Evolutionary conservation across 2,888 invertebrate genomes (phyloP).

Genomic region (Abrostola tripartita): DNA sequence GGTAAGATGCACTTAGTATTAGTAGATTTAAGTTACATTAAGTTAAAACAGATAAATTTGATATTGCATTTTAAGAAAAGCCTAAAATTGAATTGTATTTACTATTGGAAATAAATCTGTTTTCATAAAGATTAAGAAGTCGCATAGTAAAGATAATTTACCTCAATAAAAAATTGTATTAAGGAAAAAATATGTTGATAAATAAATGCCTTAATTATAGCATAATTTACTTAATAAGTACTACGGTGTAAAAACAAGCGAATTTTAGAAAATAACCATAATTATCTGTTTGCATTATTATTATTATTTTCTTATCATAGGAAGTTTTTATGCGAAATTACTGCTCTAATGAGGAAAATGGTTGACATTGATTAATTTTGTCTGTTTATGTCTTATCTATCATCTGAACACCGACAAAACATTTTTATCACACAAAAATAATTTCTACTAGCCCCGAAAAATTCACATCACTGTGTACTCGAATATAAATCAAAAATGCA

Average conservation of each 20-base stretch:
- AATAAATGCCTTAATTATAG: slow-evolving; percentile 15
- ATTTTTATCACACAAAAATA: slow-evolving; percentile 44
- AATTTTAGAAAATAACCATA: slow-evolving; percentile 28
- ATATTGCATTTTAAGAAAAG: too few species aligned
- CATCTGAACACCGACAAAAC: slow-evolving; percentile 19
- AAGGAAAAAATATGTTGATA: slow-evolving; percentile 2
- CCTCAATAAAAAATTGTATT: background rate
- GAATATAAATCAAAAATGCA: slow-evolving; percentile 17
- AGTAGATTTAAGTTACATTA: too few species aligned
- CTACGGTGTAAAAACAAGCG: background rate
- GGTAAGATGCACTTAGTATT: too few species aligned
- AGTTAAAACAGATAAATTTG: too few species aligned
- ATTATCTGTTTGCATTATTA: slow-evolving; percentile 16
- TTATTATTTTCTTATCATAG: slow-evolving; percentile 21
- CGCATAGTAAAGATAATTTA: background rate
- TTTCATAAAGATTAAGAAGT: too few species aligned
- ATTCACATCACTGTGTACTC: slow-evolving; percentile 38
- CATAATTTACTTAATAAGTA: slow-evolving; percentile 24
- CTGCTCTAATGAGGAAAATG: slow-evolving; percentile 30
- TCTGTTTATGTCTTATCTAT: slow-evolving; percentile 29
- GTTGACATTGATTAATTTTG: slow-evolving; percentile 38
- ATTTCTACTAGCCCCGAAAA: slow-evolving; percentile 41
- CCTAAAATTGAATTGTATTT: too few species aligned
- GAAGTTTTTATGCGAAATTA: slow-evolving; percentile 21
- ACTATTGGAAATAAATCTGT: too few species aligned